These are phyloP conservation scores for Drosophila lutescens DNA, from an alignment of 2,888 invertebrate genomes.

Conservation along the genomic window DNA sequence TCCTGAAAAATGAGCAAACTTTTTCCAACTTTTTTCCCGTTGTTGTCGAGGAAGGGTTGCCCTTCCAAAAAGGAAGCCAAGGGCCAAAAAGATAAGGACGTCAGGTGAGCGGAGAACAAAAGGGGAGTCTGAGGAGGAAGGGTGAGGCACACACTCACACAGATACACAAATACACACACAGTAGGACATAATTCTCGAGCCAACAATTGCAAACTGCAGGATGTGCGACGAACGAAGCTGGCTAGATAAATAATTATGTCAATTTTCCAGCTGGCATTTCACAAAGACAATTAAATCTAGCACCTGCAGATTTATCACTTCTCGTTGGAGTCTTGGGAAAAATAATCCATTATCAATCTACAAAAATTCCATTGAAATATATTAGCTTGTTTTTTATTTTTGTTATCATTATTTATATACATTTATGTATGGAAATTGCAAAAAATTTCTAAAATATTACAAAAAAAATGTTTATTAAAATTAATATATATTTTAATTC, in stretches of 20 bases:
- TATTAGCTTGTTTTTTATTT: no score
- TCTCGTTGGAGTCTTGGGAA: background rate
- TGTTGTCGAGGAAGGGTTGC: background rate
- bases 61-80: background rate
- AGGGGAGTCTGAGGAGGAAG: background rate
- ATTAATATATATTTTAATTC: no score
- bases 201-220: slow-evolving; percentile 9
- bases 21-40: slow-evolving; percentile 10
- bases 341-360: no score
- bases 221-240: background rate
- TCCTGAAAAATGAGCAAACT: slow-evolving; percentile 57
- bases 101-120: background rate
- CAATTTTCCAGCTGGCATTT: slow-evolving; percentile 14
- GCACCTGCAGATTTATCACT: background rate
- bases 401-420: no score
- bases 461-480: no score
- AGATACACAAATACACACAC: background rate
- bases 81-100: background rate
- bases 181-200: slow-evolving; percentile 2
- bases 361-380: no score
- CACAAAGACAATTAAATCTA: slow-evolving; percentile 19
- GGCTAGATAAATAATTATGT: slow-evolving; percentile 26
- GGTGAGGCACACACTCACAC: background rate
- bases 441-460: no score
- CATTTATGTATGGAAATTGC: no score